phyloP scores from a whole-genome alignment of 2,797 vertebrate genomes.

The Epinephelus awoara region DNA sequence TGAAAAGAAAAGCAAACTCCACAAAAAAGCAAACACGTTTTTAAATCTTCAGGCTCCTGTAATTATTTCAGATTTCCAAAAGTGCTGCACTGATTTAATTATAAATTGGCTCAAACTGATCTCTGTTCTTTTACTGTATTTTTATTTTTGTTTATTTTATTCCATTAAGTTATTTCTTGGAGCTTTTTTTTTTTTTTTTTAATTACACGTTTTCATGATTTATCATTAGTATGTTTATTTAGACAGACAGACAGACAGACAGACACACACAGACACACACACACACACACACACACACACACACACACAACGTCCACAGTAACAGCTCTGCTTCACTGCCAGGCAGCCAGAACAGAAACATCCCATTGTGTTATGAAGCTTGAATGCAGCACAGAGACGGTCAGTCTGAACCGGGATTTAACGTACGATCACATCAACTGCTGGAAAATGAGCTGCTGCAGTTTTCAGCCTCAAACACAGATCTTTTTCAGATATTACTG shows the following conservation, averaged over 20 bases:
- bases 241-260: background rate
- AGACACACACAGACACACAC: background rate
- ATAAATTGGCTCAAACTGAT: too few species aligned
- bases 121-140: too few species aligned
- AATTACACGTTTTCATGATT: too few species aligned
- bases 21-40: too few species aligned
- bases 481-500: conserved; percentile 4
- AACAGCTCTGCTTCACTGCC: conserved; percentile 37
- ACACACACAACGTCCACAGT: conserved; percentile 42
- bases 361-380: conserved; percentile 57
- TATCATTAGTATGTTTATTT: too few species aligned
- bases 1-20: too few species aligned
- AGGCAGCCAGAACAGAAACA: conserved; percentile 26
- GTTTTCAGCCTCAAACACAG: background rate
- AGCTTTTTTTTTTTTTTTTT: too few species aligned
- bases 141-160: too few species aligned
- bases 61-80: too few species aligned
- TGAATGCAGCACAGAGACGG: conserved; percentile 22
- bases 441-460: background rate
- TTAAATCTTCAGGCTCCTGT: too few species aligned
- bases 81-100: too few species aligned
- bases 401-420: conserved; percentile 1
- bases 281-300: conserved; percentile 6
- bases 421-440: background rate
- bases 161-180: too few species aligned